A percentile compares a stretch with the other conserved stretches of the same genome.
phyloP scores from a whole-genome alignment of 2,113 vertebrate species.

The Symphodus melops region DNA sequence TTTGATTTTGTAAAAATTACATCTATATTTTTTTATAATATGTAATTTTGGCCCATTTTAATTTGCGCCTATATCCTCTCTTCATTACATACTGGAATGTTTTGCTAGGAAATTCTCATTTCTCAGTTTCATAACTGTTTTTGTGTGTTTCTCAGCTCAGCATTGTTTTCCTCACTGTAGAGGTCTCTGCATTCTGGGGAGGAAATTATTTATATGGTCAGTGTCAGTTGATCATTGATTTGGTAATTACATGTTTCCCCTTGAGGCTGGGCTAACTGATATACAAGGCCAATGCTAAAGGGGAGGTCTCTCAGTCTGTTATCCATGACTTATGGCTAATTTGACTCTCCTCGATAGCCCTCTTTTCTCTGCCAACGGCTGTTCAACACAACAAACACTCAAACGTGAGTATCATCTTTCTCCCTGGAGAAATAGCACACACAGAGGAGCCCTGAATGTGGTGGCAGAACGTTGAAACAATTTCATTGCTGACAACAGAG shows the following conservation, averaged over 20 bases:
- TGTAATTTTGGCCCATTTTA: not conserved
- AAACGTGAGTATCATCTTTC: conserved; percentile 77
- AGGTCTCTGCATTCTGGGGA: conserved; percentile 43
- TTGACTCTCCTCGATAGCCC: conserved; percentile 62
- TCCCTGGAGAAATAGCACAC: conserved; percentile 64
- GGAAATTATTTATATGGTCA: conserved; percentile 71
- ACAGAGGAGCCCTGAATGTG: conserved; percentile 67
- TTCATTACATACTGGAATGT: not conserved
- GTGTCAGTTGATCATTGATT: conserved; percentile 79
- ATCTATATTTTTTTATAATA: no score
- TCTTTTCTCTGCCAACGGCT: conserved; percentile 70
- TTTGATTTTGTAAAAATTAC: no score
- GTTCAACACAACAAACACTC: conserved; percentile 80
- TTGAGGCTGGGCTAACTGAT: conserved; percentile 66
- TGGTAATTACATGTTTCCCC: conserved; percentile 74
- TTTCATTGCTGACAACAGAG: conserved; percentile 75
- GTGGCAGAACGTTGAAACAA: conserved; percentile 71
- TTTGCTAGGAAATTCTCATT: no score
- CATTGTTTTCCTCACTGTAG: conserved; percentile 32
- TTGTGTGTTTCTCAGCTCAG: conserved; percentile 9
- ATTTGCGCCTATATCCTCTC: not conserved
- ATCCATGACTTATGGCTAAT: conserved; percentile 73
- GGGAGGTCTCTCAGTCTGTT: conserved; percentile 63
- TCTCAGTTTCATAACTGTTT: no score
- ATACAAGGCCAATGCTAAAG: conserved; percentile 66